These are phyloP conservation scores for Achatina immaculata DNA, from an alignment of 1,140 invertebrate genomes.

Conservation along the genomic window DNA sequence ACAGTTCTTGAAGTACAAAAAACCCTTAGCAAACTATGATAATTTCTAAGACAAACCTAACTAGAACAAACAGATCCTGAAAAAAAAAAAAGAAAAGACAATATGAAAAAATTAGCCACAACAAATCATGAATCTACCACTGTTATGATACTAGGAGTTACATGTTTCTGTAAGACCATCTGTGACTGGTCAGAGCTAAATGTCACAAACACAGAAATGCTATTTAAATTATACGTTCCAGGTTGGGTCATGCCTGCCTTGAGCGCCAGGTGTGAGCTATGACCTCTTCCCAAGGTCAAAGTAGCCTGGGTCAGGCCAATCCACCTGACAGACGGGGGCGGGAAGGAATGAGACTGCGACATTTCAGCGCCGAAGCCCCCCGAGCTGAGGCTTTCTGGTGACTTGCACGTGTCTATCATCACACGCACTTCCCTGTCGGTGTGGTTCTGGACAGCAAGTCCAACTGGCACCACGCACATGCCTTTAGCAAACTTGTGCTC, in stretches of 20 bases:
- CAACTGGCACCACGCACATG: conserved; percentile 62
- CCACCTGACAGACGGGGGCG: conserved; percentile 57
- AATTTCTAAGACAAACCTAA: too few species aligned
- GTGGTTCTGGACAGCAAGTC: conserved; percentile 60
- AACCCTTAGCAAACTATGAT: too few species aligned
- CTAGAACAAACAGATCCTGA: too few species aligned
- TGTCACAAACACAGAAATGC: conserved; percentile 62
- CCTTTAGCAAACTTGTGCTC: conserved; percentile 57
- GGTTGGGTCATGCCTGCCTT: conserved; percentile 61
- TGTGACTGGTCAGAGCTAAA: conserved; percentile 55
- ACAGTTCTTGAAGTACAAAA: too few species aligned
- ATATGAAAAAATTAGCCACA: too few species aligned
- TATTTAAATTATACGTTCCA: conserved; percentile 67
- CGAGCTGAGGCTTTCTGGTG: conserved; percentile 57
- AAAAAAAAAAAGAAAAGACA: too few species aligned
- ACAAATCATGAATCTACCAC: too few species aligned
- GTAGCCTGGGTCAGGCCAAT: conserved; percentile 58
- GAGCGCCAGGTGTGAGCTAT: conserved; percentile 50
- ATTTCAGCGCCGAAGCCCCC: background rate
- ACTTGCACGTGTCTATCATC: conserved; percentile 63
- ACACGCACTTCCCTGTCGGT: conserved; percentile 55
- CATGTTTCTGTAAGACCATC: conserved; percentile 65
- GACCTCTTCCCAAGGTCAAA: conserved; percentile 50
- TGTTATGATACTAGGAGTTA: conserved; percentile 60
- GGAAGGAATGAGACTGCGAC: conserved; percentile 26